Evolutionary conservation across 2,113 vertebrate species (phyloP).

Genomic region (Xenopus tropicalis): DNA sequence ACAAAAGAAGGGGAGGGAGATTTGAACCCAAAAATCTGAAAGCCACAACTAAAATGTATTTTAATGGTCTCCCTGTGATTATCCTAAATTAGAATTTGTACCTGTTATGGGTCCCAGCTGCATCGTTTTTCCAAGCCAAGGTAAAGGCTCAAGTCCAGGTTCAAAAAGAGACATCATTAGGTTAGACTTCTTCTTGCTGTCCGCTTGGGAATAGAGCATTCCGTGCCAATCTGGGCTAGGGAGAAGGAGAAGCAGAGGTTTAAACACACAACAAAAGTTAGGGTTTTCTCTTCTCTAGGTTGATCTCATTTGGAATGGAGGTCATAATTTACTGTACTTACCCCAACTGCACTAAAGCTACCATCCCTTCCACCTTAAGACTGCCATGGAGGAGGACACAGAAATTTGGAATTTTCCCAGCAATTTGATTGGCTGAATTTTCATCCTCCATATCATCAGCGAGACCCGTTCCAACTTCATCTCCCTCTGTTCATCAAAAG

Average conservation of each 20-base stretch:
- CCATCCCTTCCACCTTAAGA: conserved; percentile 98
- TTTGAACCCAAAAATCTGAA: too few relatives aligned
- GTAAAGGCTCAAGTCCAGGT: conserved; percentile 84
- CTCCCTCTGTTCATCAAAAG: conserved; percentile 74
- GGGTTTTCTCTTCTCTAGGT: too few relatives aligned
- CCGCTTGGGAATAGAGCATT: conserved; percentile 97
- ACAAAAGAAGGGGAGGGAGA: too few relatives aligned
- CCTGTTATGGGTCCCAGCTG: conserved; percentile 95
- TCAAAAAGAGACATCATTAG: conserved; percentile 99
- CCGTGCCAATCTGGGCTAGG: conserved; percentile 89
- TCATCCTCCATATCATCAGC: conserved; percentile 92
- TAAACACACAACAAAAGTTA: background rate
- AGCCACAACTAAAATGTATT: too few relatives aligned
- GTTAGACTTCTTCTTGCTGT: conserved; percentile 99
- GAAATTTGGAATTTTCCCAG: conserved; percentile 96
- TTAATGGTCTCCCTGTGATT: too few relatives aligned
- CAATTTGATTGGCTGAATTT: conserved; percentile 90
- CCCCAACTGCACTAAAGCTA: conserved; percentile 94
- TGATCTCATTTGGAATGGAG: too few relatives aligned
- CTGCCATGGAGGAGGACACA: conserved; percentile 96
- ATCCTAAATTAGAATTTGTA: conserved; percentile 49
- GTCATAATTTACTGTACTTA: conserved; percentile 55
- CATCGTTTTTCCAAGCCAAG: conserved; percentile 91
- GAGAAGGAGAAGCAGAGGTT: conserved; percentile 31
- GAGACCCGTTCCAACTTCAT: conserved; percentile 89